Evolutionary conservation across 2,113 vertebrate species (phyloP).

Genomic region (Xyrauchen texanus): DNA sequence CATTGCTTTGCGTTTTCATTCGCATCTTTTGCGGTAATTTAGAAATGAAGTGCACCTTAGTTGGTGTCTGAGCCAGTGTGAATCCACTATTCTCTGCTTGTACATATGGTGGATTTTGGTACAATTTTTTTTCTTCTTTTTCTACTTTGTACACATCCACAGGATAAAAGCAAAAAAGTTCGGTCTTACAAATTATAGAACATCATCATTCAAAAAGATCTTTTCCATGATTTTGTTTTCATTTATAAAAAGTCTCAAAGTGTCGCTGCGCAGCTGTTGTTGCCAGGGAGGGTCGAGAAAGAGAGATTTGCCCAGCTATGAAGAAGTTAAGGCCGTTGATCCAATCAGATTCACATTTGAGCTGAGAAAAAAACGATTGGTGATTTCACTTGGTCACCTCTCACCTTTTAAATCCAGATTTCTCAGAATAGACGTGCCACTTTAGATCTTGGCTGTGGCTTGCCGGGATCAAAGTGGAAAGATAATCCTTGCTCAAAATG

Average conservation of each 20-base stretch:
- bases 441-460: constrained; percentile 15
- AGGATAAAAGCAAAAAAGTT: constrained; percentile 43
- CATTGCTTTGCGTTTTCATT: constrained; percentile 6
- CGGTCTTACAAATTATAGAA: constrained; percentile 34
- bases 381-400: not conserved
- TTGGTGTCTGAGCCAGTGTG: constrained; percentile 20
- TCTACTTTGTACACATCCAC: constrained; percentile 58
- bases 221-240: constrained; percentile 30
- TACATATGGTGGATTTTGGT: constrained; percentile 58
- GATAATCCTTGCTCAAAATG: constrained; percentile 20
- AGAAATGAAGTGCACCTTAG: constrained; percentile 21
- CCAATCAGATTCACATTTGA: constrained; percentile 29
- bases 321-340: constrained; percentile 27
- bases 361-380: not conserved
- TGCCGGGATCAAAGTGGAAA: not conserved
- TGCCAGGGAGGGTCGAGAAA: constrained; percentile 42
- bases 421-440: not conserved
- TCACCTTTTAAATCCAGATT: not conserved
- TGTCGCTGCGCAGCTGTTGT: constrained; percentile 69
- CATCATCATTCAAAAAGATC: constrained; percentile 48
- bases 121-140: not conserved
- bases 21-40: constrained; percentile 1
- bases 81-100: constrained; percentile 32
- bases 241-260: constrained; percentile 64
- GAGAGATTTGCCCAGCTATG: constrained; percentile 23